Evolutionary conservation across 2,113 vertebrate genomes (phyloP), one percentile per base, ranked within the genome.

Genomic region (Halcyon malimbica): DNA sequence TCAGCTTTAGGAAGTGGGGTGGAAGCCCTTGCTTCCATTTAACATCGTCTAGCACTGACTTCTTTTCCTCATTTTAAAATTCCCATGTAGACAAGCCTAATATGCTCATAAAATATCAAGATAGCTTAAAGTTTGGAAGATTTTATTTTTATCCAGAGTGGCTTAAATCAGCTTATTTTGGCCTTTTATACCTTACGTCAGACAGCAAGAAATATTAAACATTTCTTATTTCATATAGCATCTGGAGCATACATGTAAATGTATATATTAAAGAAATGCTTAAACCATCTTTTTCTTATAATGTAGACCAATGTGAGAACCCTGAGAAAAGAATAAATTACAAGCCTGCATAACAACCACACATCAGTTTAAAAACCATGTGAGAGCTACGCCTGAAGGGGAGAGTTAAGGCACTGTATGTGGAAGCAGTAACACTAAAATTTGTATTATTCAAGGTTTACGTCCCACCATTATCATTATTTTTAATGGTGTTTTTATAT

Each of bases 401-500:
- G 19, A 37, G 23, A 83, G 76, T 87, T 92, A 94, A 88, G 71
- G 46, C 31, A 67, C 74, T 96, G 51, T 60, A 60, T 78, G 70
- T 83, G 31, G 42, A 94, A 96, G 24, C 54, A 89, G 12, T 86
- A 88, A 50, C 62, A 65, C 50, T 87, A 70, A 89, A 90, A 93
- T 31, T 71, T 79, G 16, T 91, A 42, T 86, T 91, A 62, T 79
- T 86, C 56, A 91, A 81, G 15, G 28, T 91, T 91, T 88, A 86
- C 89, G 37, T 76, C 75, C 29, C 64, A 65, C 59, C 21, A 67
- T 91, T 93, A 71, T 80, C 35, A 93, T 90, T 92, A 83, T 60
- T 95, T 92, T 90, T 83, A 88, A 57, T 41, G n/a, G 54, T 94
- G 20, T 29, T 96, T 89, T 93, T 77, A 81, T 68, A 56, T 70